Base-by-base conservation (phyloP, 2,797 vertebrate genomes). In the Enteromius unitaeniatus region DNA sequence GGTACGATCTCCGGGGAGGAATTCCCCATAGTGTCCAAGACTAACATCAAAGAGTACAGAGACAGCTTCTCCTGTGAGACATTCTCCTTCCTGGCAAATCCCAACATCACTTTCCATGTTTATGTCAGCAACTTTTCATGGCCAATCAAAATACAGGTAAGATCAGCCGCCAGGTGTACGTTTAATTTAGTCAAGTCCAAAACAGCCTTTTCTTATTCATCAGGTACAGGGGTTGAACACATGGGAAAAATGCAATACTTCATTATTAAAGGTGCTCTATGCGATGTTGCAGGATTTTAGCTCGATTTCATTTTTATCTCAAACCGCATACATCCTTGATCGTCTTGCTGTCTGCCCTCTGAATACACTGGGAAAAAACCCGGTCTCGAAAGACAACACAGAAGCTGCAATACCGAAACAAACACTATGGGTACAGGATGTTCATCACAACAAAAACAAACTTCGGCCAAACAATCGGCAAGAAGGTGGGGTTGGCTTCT, bases 121-220 rank as follows among this genome's bases (percentile, higher is more conserved):
- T 99, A 99, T 11, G 96, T 98, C 95, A 99, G 97, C 94, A 99
- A 99, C 93, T 99, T 99, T 94, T 97, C 97, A 83, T 98, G 97
- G 97, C 97, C 97, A 62, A 96, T 99, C 93, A 99, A 98, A 94
- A 99, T 99, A 93, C 97, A 99, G 97, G 97, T 99, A 91, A 94
- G 95, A 86, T 69, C 47, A 28, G 14, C 40, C 64, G 31, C n/a
- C 10, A 51, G 23, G 6, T 53, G n/a, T 76, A 3, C 19, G 0
- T 34, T 42, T 31, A 15, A 42, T 31, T 13, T 68, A 28, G 11
- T 15, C 37, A 3, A n/a, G 15, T 70, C n/a, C 15, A 60, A 81
- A 81, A 31, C 15, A 28, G 15, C 14, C 23, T n/a, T 2, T 42
- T 69, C 21, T 68, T 37, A 40, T 70, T 69, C 28, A 26, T 70